phyloP scores from a whole-genome alignment of 2,113 vertebrate genomes.

The Cromileptes altivelis region DNA sequence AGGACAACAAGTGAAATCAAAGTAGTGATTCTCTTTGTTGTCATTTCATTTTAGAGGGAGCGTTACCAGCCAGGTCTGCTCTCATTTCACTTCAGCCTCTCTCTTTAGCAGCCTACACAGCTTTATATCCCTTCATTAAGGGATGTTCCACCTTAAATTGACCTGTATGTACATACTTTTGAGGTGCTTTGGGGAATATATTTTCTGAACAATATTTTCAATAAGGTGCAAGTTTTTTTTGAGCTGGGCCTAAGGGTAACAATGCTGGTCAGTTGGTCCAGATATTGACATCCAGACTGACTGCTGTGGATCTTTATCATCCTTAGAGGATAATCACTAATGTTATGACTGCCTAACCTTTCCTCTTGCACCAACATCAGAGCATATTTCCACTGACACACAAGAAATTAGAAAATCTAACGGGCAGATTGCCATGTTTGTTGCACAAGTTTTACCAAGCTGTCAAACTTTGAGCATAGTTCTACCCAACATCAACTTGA shows the following conservation, averaged over 20 bases:
- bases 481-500: not conserved
- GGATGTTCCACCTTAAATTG: not conserved
- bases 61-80: slow-evolving; percentile 59
- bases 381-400: not conserved
- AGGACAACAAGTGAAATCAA: slow-evolving; percentile 72
- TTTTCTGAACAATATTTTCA: not conserved
- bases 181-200: not conserved
- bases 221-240: not conserved
- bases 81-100: slow-evolving; percentile 8
- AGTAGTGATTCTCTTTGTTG: slow-evolving; percentile 72
- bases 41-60: slow-evolving; percentile 71
- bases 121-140: not conserved
- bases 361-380: not conserved
- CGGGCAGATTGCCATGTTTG: not conserved
- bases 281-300: not conserved
- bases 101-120: not conserved
- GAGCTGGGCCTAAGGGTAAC: not conserved
- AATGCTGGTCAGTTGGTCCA: not conserved
- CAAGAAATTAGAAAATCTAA: not conserved
- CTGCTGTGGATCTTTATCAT: not conserved
- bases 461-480: not conserved
- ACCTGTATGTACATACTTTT: not conserved
- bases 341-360: not conserved
- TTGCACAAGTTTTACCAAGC: not conserved
- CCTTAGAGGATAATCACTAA: not conserved